phyloP scores from a whole-genome alignment of 2,113 vertebrate species.

The Amphiprion percula region DNA sequence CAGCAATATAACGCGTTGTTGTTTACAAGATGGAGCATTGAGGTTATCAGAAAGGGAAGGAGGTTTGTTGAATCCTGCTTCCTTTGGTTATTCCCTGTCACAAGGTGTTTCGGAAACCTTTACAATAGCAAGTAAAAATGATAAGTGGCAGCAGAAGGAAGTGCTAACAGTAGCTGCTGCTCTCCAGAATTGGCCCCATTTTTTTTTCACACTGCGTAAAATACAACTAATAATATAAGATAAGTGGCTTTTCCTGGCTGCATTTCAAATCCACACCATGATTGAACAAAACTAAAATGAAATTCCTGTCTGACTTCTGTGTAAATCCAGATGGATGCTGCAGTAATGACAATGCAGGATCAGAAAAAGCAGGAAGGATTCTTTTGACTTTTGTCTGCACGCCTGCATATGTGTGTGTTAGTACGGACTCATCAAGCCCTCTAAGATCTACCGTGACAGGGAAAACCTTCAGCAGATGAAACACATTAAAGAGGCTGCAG shows the following conservation, averaged over 20 bases:
- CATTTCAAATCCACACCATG: constrained; percentile 9
- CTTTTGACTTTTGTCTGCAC: background rate
- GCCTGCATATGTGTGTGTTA: constrained; percentile 20
- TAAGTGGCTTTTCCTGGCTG: background rate
- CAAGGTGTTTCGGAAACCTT: background rate
- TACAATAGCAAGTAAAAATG: constrained; percentile 1
- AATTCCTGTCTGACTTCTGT: background rate
- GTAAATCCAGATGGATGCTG: constrained; percentile 22
- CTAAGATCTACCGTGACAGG: constrained; percentile 67
- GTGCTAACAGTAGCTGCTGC: background rate
- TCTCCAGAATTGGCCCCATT: background rate
- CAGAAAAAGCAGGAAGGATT: constrained; percentile 15
- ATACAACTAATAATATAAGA: constrained; percentile 7
- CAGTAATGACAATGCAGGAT: constrained; percentile 5
- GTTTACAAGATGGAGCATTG: background rate
- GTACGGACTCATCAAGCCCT: constrained; percentile 32
- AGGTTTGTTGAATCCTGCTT: constrained; percentile 13
- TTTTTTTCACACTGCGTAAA: background rate
- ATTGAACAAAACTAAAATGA: constrained; percentile 25
- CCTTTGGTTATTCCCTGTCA: background rate
- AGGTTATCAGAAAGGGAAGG: constrained; percentile 1
- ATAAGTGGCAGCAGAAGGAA: background rate
- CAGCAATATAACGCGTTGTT: background rate
- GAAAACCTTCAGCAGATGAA: constrained; percentile 79
- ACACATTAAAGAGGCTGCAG: constrained; percentile 76